These are phyloP conservation scores for Pogona vitticeps DNA, from an alignment of 2,113 vertebrate genomes.

Conservation along the genomic window DNA sequence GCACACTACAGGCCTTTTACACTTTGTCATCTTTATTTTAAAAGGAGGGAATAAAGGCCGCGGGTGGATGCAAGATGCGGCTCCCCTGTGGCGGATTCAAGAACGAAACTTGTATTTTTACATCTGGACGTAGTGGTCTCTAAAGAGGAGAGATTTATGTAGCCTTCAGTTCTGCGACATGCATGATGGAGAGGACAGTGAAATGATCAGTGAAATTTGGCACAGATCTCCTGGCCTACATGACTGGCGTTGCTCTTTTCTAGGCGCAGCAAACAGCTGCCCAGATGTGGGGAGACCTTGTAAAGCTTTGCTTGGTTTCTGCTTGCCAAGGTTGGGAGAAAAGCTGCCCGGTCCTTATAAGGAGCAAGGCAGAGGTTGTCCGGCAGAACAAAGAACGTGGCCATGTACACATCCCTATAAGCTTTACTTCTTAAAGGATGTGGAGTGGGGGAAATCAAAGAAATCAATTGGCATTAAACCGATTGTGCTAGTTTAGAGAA, in stretches of 20 bases:
- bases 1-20: constrained; percentile 60
- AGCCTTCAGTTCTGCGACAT: constrained; percentile 33
- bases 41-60: constrained; percentile 25
- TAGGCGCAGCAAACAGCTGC: background rate
- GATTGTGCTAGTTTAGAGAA: no score
- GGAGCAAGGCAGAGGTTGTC: background rate
- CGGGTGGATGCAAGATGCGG: constrained; percentile 48
- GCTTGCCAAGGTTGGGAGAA: background rate
- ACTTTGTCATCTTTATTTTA: constrained; percentile 68
- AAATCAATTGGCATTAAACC: no score
- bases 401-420: no score
- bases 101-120: constrained; percentile 63
- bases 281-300: constrained; percentile 51
- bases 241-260: background rate
- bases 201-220: background rate
- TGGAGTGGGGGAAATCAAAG: no score
- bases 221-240: background rate
- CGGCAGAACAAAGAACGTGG: background rate
- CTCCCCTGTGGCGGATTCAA: constrained; percentile 54
- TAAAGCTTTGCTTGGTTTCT: background rate
- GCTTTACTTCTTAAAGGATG: no score
- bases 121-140: constrained; percentile 44
- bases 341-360: background rate
- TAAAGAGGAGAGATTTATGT: constrained; percentile 53
- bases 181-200: background rate